These are phyloP conservation scores for Chaetorhynchus papuensis DNA, from an alignment of 2,113 vertebrate genomes.

Conservation along the genomic window DNA sequence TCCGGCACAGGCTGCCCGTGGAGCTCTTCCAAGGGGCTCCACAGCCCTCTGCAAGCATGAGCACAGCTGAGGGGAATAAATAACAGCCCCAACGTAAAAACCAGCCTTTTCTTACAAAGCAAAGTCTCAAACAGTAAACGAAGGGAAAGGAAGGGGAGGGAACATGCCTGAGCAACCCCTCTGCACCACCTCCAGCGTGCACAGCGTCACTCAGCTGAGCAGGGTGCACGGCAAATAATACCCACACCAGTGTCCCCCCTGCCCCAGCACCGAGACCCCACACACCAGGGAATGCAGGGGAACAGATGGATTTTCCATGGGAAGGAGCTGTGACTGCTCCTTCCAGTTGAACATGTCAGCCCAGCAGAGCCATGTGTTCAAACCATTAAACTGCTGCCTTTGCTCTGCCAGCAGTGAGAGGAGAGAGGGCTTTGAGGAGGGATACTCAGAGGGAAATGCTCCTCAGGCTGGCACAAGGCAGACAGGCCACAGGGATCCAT, in stretches of 20 bases:
- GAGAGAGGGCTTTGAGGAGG: not conserved
- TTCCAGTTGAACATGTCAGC: conserved; percentile 30
- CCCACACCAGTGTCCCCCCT: not conserved
- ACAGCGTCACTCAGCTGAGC: not conserved
- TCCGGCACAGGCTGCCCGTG: not conserved
- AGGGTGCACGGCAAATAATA: not conserved
- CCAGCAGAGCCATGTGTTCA: conserved; percentile 2
- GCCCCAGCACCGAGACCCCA: not conserved
- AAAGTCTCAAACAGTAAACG: not conserved
- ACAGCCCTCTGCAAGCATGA: not conserved
- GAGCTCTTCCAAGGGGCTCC: not conserved
- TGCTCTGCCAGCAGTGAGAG: rapidly evolving
- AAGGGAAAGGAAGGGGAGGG: not conserved
- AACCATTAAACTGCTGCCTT: not conserved
- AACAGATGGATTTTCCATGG: conserved; percentile 63
- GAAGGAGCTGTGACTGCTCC: conserved; percentile 26
- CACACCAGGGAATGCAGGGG: conserved; percentile 25
- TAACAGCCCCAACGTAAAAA: not conserved
- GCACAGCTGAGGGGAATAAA: not conserved
- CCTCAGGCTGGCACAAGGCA: not conserved
- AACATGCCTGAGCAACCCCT: not conserved
- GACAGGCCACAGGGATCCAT: not conserved
- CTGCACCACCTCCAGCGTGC: not conserved
- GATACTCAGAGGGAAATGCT: not conserved
- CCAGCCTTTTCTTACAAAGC: not conserved